These are phyloP conservation scores for Podarcis raffonei DNA, from an alignment of 2,113 vertebrate species.

Conservation along the genomic window DNA sequence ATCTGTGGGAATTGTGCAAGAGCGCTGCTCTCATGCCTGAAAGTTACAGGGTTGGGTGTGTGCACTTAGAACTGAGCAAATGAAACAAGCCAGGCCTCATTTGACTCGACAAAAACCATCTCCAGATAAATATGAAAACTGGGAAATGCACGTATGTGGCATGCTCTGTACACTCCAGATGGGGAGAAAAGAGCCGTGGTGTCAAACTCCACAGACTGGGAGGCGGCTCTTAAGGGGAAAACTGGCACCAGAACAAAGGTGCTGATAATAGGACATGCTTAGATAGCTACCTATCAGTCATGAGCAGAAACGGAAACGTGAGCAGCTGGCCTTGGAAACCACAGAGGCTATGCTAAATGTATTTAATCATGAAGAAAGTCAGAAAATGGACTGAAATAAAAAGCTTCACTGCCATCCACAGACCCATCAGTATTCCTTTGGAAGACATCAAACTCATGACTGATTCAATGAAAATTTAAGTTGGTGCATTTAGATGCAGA, in stretches of 20 bases:
- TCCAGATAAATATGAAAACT: conserved; percentile 25
- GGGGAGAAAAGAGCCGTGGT: conserved; percentile 31
- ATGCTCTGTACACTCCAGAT: conserved; percentile 28
- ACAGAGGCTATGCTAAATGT: not conserved
- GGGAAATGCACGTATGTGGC: not conserved
- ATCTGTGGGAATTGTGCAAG: not conserved
- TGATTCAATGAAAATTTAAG: not conserved
- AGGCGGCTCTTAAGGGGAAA: conserved; percentile 11
- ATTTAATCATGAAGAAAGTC: not conserved
- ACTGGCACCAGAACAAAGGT: conserved; percentile 14
- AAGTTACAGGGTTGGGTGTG: not conserved
- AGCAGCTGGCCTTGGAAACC: not conserved
- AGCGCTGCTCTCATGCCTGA: not conserved
- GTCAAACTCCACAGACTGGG: conserved; percentile 33
- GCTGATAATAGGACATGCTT: not conserved
- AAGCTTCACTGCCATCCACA: not conserved
- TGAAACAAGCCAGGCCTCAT: conserved; percentile 31
- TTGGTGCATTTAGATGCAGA: conserved; percentile 16
- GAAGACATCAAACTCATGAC: not conserved
- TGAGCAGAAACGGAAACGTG: not conserved
- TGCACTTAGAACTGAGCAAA: not conserved
- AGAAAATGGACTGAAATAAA: not conserved
- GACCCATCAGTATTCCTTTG: not conserved
- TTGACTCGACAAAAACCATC: conserved; percentile 29
- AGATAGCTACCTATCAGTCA: conserved; percentile 17